Conservation (phyloP, 2,797 vertebrate genomes). For the Ambastaia sidthimunki region DNA sequence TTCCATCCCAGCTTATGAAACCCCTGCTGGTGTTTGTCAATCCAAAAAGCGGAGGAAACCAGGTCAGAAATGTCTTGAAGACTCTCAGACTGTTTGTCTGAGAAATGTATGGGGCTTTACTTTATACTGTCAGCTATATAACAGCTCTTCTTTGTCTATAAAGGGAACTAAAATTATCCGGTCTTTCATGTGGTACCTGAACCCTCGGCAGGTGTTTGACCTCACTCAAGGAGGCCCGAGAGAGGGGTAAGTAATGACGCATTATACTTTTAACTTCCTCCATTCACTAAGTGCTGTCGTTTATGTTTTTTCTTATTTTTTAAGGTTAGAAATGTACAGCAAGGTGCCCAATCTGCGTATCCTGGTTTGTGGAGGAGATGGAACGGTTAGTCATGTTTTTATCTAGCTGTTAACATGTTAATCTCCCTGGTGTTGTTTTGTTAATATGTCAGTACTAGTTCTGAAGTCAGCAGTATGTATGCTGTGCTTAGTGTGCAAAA, state of each 20-base stretch:
- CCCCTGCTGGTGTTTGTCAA: conserved; percentile 96
- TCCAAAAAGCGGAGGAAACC: conserved; percentile 96
- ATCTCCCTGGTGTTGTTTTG: not conserved
- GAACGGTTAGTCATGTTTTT: conserved; percentile 84
- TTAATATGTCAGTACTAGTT: not conserved
- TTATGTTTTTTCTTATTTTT: conserved; percentile 14
- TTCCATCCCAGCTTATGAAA: conserved; percentile 93
- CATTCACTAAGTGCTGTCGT: not conserved
- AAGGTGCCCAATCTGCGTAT: conserved; percentile 95
- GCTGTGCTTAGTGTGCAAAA: not conserved
- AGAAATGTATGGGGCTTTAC: too few species aligned
- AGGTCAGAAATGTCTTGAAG: conserved; percentile 73
- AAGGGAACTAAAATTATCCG: conserved; percentile 95
- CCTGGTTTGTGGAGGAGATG: conserved; percentile 92
- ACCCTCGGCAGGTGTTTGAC: conserved; percentile 96
- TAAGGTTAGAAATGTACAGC: conserved; percentile 91
- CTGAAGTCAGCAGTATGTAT: not conserved
- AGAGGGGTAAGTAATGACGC: conserved; percentile 85
- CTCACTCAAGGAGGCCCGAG: conserved; percentile 92
- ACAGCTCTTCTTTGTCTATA: conserved; percentile 25
- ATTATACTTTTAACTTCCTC: not conserved
- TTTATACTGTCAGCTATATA: not conserved
- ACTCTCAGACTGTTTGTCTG: not conserved
- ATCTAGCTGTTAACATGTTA: not conserved
- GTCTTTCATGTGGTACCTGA: conserved; percentile 98